Conservation (phyloP, 2,888 invertebrate species). For the Acrobasis suavella region DNA sequence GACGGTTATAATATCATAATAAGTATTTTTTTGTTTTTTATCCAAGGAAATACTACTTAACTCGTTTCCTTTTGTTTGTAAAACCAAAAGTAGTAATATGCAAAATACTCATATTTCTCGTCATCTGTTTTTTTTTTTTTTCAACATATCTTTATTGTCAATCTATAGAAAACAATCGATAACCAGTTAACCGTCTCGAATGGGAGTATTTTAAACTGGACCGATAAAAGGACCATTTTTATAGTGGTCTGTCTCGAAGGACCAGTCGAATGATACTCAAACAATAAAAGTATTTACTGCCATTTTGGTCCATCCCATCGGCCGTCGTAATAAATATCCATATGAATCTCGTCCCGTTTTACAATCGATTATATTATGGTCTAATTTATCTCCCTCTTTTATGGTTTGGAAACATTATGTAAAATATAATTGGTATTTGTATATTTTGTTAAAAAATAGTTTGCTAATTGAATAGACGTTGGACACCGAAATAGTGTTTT, state of each 20-base stretch:
- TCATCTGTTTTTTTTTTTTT: too few species aligned
- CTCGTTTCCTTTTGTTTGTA: too few species aligned
- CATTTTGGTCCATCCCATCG: slow-evolving; percentile 11
- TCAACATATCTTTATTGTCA: slow-evolving; percentile 5
- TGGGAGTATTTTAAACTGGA: slow-evolving; percentile 18
- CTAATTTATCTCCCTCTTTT: neutral
- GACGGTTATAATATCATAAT: too few species aligned
- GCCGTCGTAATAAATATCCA: slow-evolving; percentile 11
- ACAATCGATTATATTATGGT: slow-evolving; percentile 12
- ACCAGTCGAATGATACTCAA: slow-evolving; percentile 12
- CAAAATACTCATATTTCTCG: too few species aligned
- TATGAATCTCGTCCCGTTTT: slow-evolving; percentile 14
- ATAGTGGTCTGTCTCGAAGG: slow-evolving; percentile 20
- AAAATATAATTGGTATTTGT: neutral
- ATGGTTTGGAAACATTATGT: neutral
- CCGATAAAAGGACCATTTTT: slow-evolving; percentile 21
- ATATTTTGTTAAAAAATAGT: too few species aligned
- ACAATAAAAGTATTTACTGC: slow-evolving; percentile 22
- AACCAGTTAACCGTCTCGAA: slow-evolving; percentile 6
- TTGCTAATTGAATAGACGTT: too few species aligned
- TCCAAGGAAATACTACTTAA: too few species aligned
- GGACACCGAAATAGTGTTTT: too few species aligned
- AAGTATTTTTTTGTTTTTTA: too few species aligned
- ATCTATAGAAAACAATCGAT: slow-evolving; percentile 1
- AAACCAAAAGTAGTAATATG: too few species aligned